These are phyloP conservation scores for Decapterus maruadsi DNA, from an alignment of 2,797 vertebrate species.

Conservation along the genomic window DNA sequence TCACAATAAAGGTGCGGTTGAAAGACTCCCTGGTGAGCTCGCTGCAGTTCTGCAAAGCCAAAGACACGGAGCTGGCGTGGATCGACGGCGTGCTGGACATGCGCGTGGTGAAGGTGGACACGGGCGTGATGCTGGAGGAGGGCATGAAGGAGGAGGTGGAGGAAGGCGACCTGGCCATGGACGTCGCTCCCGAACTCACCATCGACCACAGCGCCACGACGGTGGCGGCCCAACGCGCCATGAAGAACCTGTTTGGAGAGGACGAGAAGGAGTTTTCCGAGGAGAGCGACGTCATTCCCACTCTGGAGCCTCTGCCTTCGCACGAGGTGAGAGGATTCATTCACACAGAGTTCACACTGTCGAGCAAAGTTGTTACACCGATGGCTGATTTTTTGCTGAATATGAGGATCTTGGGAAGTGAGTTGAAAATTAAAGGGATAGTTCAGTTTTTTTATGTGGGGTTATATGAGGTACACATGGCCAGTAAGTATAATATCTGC, in stretches of 20 bases:
- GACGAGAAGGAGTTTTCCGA: slow-evolving; percentile 94
- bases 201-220: slow-evolving; percentile 87
- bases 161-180: slow-evolving; percentile 91
- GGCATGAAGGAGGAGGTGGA: slow-evolving; percentile 91
- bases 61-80: slow-evolving; percentile 97
- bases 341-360: not conserved
- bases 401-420: not conserved
- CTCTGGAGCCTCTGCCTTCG: slow-evolving; percentile 93
- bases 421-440: not conserved
- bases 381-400: not conserved
- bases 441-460: too few relatives aligned
- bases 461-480: too few relatives aligned
- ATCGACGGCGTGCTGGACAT: slow-evolving; percentile 98
- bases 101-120: slow-evolving; percentile 98
- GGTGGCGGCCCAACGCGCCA: slow-evolving; percentile 90
- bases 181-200: slow-evolving; percentile 71
- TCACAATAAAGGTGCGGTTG: slow-evolving; percentile 90
- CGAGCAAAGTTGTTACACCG: not conserved
- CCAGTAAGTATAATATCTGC: too few relatives aligned
- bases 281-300: slow-evolving; percentile 97
- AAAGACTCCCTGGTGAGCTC: slow-evolving; percentile 99
- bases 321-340: slow-evolving; percentile 86
- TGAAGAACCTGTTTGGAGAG: slow-evolving; percentile 96
- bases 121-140: slow-evolving; percentile 94
- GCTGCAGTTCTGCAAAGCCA: slow-evolving; percentile 98